Conservation (phyloP, 2,888 invertebrate genomes). For the Eupithecia inturbata region DNA sequence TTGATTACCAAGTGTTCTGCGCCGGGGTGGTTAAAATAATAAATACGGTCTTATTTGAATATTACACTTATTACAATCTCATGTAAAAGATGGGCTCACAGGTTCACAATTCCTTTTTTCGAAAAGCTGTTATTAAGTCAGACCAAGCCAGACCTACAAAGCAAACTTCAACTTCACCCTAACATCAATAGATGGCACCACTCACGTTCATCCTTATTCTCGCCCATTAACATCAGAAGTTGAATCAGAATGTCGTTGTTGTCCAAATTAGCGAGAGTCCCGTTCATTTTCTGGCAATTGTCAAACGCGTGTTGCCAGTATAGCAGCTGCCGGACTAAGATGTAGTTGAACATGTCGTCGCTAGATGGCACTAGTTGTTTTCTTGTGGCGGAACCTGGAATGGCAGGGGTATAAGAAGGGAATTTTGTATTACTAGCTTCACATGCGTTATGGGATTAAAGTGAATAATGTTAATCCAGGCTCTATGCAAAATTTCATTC, state of each 20-base stretch:
- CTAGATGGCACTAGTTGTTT: slow-evolving; percentile 58
- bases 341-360: slow-evolving; percentile 72
- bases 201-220: slow-evolving; percentile 74
- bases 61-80: background rate
- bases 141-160: background rate
- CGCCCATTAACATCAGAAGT: slow-evolving; percentile 72
- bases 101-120: background rate
- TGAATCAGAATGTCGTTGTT: slow-evolving; percentile 66
- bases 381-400: slow-evolving; percentile 52
- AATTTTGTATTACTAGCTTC: no score
- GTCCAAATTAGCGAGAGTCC: slow-evolving; percentile 66
- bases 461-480: no score
- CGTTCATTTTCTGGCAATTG: slow-evolving; percentile 73
- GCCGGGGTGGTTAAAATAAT: background rate
- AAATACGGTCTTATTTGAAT: background rate
- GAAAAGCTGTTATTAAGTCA: background rate
- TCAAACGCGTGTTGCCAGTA: slow-evolving; percentile 76
- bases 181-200: slow-evolving; percentile 41
- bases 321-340: slow-evolving; percentile 62
- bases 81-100: background rate
- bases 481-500: no score
- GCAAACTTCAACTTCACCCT: background rate
- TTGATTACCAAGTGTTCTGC: background rate
- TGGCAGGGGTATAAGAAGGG: background rate
- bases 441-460: no score